Base-by-base conservation (phyloP, 2,113 vertebrate genomes). In the Elgaria multicarinata region DNA sequence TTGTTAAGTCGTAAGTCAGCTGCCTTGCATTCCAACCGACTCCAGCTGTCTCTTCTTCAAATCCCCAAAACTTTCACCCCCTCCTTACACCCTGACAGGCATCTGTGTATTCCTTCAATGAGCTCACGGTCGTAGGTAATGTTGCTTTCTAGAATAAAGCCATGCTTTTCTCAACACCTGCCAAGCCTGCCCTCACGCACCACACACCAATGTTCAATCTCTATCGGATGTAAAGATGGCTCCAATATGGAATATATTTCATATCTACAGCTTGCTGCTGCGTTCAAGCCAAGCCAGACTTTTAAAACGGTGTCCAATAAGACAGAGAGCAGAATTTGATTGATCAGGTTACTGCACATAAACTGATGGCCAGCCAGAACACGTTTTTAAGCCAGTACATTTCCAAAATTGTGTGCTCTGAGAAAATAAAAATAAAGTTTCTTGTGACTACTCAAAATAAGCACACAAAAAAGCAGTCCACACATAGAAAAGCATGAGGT, bases 11-110 rank as follows among this genome's bases (percentile, higher is more conserved):
- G 78, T 87, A 46, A 39, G 53, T 86, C 86, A 92, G 95, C 83
- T 94, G 92, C 91, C 83, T 84, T 81, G 78, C 95, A 93, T 92
- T 92, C 94, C 95, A 87, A 20, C 0, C 86, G 92, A 20, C 93
- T 92, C 92, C 95, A 93, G 93, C 95, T 94, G 95, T 90, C 80
- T 62, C 62, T 55, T 78, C 77, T 24, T 9, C 86, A 87, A 3
- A 3, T 83, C 78, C 36, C 80, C 58, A 50, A 71, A 69, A 71
- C 1, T 12, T 50, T 87, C 85, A 44, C 69, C 20, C 91, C 83
- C 85, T 58, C 87, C 93, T 92, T 88, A 55, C 74, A 86, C 83
- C 86, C 76, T 50, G 62, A 69, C 1, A 0, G 55, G 33, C 78
- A 64, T 31, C 90, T 69, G 88, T 20, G 0, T 10, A 89, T 31